Conservation (phyloP, 1,140 invertebrate genomes). For the Steinernema feltiae region DNA sequence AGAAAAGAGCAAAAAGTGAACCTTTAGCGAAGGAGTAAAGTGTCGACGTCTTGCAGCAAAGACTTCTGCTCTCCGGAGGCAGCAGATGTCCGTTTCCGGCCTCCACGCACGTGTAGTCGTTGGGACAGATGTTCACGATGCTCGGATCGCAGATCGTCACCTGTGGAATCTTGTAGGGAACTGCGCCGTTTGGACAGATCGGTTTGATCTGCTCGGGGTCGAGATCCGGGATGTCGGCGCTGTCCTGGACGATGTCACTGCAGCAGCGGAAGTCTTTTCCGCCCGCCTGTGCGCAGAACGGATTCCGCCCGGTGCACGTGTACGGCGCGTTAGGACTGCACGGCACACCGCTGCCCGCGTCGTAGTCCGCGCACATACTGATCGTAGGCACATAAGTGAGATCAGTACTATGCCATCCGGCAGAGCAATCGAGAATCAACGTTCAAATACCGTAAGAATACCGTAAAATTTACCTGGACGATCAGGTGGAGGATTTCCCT, state of each 20-base stretch:
- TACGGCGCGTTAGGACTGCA: constrained; percentile 31
- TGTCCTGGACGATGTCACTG: constrained; percentile 37
- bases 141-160: constrained; percentile 38
- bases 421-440: constrained; percentile 22
- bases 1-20: background rate
- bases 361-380: constrained; percentile 30
- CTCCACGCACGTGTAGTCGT: constrained; percentile 42
- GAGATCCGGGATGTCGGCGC: constrained; percentile 23
- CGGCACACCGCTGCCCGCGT: constrained; percentile 23
- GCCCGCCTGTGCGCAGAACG: constrained; percentile 30
- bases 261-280: constrained; percentile 33
- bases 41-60: constrained; percentile 40
- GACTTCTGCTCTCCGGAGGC: constrained; percentile 30
- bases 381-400: constrained; percentile 35
- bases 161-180: constrained; percentile 37
- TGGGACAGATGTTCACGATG: constrained; percentile 41
- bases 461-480: constrained; percentile 24
- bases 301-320: constrained; percentile 39
- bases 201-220: constrained; percentile 35
- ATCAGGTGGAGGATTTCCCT: constrained; percentile 32
- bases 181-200: constrained; percentile 37
- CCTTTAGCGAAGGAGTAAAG: constrained; percentile 39
- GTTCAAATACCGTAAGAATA: background rate
- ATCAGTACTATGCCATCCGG: constrained; percentile 29
- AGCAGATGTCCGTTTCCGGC: constrained; percentile 38